phyloP scores from a whole-genome alignment of 2,113 vertebrate genomes.

The Neomonachus schauinslandi region DNA sequence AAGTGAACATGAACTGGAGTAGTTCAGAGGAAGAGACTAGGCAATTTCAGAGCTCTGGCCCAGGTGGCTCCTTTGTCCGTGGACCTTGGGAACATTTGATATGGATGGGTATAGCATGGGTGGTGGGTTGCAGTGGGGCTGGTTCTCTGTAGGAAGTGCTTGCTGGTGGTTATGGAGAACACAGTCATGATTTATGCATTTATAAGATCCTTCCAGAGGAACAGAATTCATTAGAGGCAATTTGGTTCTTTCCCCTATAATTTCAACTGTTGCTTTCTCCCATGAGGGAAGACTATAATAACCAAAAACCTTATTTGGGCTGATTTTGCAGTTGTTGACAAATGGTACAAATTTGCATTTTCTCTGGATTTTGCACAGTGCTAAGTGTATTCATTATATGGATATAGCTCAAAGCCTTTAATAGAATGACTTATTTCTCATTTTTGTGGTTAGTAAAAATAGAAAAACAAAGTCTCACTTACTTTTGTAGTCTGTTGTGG shows the following conservation, averaged over 20 bases:
- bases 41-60: neutral
- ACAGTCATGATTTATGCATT: neutral
- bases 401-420: neutral
- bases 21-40: neutral
- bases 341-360: constrained; percentile 55
- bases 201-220: neutral
- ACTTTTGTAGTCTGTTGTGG: constrained; percentile 57
- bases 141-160: neutral
- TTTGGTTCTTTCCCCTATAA: neutral
- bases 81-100: neutral
- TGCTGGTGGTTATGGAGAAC: neutral
- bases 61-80: neutral
- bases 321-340: constrained; percentile 39
- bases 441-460: constrained; percentile 65
- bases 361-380: constrained; percentile 44
- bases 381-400: constrained; percentile 58
- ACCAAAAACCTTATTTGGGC: constrained; percentile 43
- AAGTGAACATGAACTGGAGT: neutral
- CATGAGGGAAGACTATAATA: neutral
- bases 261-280: neutral
- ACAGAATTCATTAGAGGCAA: neutral
- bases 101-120: neutral
- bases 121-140: too few species aligned
- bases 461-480: constrained; percentile 50
- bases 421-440: constrained; percentile 53